Percentiles rank a stretch among this genome's conserved stretches.
phyloP scores from a whole-genome alignment of 2,888 invertebrate genomes.

The Drosophila merina region DNA sequence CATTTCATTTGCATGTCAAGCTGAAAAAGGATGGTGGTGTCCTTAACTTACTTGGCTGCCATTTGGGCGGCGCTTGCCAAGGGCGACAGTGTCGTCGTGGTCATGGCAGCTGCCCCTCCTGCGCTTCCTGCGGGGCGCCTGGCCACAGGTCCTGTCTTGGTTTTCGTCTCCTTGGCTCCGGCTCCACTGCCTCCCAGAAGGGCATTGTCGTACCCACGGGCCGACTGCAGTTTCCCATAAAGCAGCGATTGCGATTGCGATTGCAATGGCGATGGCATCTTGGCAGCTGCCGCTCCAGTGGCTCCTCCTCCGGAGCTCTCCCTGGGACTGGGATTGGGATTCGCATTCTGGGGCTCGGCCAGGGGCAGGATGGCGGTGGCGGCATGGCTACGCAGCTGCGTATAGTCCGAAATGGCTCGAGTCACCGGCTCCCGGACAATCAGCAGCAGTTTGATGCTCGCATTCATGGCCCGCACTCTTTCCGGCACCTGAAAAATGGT shows the following conservation, averaged over 20 bases:
- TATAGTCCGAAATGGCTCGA: conserved; percentile 98
- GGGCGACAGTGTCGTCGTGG: conserved; percentile 65
- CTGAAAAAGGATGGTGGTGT: conserved; percentile 9
- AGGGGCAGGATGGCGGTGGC: conserved; percentile 89
- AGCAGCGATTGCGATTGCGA: conserved; percentile 71
- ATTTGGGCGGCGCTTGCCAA: conserved; percentile 76
- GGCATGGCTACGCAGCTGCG: conserved; percentile 94
- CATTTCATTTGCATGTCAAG: conserved; percentile 64
- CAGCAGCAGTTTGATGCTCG: conserved; percentile 94
- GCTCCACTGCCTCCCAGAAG: conserved; percentile 74
- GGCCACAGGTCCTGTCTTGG: conserved; percentile 25
- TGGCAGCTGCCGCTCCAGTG: conserved; percentile 24
- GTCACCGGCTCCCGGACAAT: conserved; percentile 98
- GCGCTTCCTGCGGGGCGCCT: conserved; percentile 38
- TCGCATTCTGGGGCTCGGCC: conserved; percentile 56
- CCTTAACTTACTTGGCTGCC: conserved; percentile 79
- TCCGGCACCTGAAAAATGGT: conserved; percentile 90
- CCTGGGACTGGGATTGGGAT: conserved; percentile 14
- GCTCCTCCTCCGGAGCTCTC: conserved; percentile 48
- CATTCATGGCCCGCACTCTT: conserved; percentile 96
- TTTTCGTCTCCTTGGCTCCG: conserved; percentile 66
- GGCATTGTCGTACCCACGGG: conserved; percentile 80
- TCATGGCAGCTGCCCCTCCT: conserved; percentile 32
- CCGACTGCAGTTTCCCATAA: conserved; percentile 78
- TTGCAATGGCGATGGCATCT: conserved; percentile 39